phyloP scores from a whole-genome alignment of 2,113 vertebrate genomes.

The Tenrec ecaudatus region DNA sequence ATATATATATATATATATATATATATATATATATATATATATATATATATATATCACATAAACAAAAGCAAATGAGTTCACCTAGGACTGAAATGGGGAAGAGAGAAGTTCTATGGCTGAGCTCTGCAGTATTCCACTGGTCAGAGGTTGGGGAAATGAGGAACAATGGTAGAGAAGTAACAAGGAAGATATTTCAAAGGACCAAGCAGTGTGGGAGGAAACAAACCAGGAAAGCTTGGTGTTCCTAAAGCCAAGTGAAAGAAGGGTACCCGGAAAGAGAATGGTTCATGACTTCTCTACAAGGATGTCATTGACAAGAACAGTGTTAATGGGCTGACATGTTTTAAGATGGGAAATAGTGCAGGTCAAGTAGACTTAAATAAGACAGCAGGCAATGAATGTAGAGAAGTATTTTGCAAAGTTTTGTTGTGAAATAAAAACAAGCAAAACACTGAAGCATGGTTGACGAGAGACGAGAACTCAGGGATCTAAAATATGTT shows the following conservation, averaged over 20 bases:
- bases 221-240: background rate
- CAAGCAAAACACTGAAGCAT: background rate
- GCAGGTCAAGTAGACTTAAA: background rate
- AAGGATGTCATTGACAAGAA: background rate
- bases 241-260: background rate
- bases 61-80: background rate
- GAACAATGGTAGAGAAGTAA: background rate
- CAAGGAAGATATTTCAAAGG: background rate
- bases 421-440: background rate
- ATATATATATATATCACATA: no score
- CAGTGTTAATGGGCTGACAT: background rate
- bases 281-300: background rate
- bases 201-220: background rate
- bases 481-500: background rate
- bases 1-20: no score
- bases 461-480: background rate
- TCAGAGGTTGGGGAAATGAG: background rate
- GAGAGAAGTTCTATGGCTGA: background rate
- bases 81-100: background rate
- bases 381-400: background rate
- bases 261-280: background rate
- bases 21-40: no score
- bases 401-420: background rate
- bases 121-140: background rate
- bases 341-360: background rate